Base-by-base conservation (phyloP, 2,888 invertebrate genomes). In the Acanthosepion lycidas region DNA sequence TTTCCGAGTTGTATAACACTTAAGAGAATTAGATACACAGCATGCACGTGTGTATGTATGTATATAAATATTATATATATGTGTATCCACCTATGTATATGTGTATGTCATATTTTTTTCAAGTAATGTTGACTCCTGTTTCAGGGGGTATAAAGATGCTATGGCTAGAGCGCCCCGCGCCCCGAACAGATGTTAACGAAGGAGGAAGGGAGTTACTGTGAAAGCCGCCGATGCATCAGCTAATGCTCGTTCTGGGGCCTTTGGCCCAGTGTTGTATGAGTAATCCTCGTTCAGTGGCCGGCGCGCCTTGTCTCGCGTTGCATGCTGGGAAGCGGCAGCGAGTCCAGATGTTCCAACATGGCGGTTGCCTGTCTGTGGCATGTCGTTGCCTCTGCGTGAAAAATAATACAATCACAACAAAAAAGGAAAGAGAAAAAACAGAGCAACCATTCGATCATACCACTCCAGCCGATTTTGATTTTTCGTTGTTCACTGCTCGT, bases 291-390 rank as follows among this genome's bases (percentile, higher is more conserved):
- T 94, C 94, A 55, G 53, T 42, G 49, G 55, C 53, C 51, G 33
- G 59, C 48, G 49, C 48, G 49, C 92, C 92, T 51, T 92, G 53
- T 94, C 55, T 55, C 94, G 94, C 94, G 59, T n/a, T 94, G 94
- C 94, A 94, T 64, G 55, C 53, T 94, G 94, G 94, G 94, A 94
- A 94, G 59, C 55, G 93, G 93, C 93, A 55, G 64, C 64, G 94
- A 53, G 94, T 94, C 94, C 96, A 96, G 96, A 96, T 96, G 96
- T 96, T 95, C 96, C 95, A 96, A 96, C 95, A 96, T 96, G 96
- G 96, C 96, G 96, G 95, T 95, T 95, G 94, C 94, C 94, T 33
- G 94, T 55, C 33, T 64, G 28, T 55, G 94, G 59, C 91, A 78
- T 64, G 92, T 92, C 59, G 94, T 94, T 55, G 59, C 51, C 94